These are phyloP conservation scores for Andrena minutula DNA, from an alignment of 2,888 invertebrate species.

Conservation along the genomic window DNA sequence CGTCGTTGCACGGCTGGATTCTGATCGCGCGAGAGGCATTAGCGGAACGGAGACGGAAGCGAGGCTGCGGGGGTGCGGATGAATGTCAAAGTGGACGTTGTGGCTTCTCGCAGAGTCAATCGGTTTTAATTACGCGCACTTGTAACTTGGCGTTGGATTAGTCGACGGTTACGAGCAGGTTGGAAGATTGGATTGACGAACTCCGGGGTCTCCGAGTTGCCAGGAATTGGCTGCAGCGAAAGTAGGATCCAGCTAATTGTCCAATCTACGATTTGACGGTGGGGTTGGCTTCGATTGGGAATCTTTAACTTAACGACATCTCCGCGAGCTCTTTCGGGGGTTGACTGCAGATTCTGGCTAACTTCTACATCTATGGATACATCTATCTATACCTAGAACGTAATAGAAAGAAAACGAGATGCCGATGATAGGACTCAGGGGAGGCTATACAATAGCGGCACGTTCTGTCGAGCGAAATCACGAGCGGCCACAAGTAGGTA, in stretches of 20 bases:
- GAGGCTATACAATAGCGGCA: background rate
- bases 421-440: background rate
- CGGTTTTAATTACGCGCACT: conserved; percentile 35
- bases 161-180: background rate
- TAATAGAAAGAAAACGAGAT: no score
- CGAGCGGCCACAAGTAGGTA: conserved; percentile 5
- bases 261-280: no score
- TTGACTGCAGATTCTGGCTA: no score
- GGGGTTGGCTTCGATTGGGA: no score
- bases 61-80: background rate
- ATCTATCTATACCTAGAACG: no score
- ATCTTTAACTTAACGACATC: no score
- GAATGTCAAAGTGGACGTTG: conserved; percentile 15
- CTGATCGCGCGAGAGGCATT: no score
- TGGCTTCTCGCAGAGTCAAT: conserved; percentile 37
- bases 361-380: no score
- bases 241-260: background rate
- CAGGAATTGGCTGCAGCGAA: background rate
- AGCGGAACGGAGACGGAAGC: background rate
- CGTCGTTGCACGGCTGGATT: background rate
- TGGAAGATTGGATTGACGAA: background rate
- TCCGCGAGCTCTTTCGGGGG: no score
- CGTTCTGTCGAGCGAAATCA: conserved; percentile 35
- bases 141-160: conserved; percentile 11
- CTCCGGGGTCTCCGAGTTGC: background rate